Percentiles rank a stretch among this genome's conserved stretches.
Conservation (phyloP, 2,888 invertebrate species). For the Phytoseiulus persimilis region DNA sequence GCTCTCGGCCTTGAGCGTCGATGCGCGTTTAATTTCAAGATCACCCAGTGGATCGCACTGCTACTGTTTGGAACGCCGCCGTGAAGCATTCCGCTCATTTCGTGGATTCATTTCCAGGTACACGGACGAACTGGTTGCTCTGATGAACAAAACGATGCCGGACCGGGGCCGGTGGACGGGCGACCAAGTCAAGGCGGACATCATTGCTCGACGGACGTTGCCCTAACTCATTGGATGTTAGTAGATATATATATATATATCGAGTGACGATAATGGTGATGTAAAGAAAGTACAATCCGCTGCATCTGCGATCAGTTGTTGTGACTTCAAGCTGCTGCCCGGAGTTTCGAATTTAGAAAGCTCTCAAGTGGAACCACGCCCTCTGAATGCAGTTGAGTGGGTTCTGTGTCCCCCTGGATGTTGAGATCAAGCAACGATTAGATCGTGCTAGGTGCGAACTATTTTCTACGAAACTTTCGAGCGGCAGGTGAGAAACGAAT, state of each 20-base stretch:
- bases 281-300: not conserved
- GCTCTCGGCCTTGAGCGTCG: not conserved
- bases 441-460: too few species aligned
- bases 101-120: not conserved
- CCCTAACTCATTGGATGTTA: not conserved
- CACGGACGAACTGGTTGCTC: conserved; percentile 27
- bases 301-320: not conserved
- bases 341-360: too few species aligned
- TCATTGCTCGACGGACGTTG: not conserved
- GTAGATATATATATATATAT: too few species aligned
- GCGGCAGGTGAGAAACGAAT: too few species aligned
- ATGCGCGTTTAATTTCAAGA: not conserved
- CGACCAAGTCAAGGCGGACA: conserved; percentile 19
- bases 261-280: not conserved
- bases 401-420: too few species aligned
- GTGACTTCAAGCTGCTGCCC: too few species aligned
- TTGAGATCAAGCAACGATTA: too few species aligned
- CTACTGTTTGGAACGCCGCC: not conserved
- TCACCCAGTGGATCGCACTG: too few species aligned
- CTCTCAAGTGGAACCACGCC: too few species aligned
- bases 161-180: conserved; percentile 18
- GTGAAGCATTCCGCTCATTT: not conserved
- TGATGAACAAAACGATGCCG: conserved; percentile 37
- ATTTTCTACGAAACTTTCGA: too few species aligned
- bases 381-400: too few species aligned